Evolutionary conservation across 2,888 invertebrate genomes (phyloP), one percentile per base, ranked within the genome.

Genomic region (Trichopria drosophilae): DNA sequence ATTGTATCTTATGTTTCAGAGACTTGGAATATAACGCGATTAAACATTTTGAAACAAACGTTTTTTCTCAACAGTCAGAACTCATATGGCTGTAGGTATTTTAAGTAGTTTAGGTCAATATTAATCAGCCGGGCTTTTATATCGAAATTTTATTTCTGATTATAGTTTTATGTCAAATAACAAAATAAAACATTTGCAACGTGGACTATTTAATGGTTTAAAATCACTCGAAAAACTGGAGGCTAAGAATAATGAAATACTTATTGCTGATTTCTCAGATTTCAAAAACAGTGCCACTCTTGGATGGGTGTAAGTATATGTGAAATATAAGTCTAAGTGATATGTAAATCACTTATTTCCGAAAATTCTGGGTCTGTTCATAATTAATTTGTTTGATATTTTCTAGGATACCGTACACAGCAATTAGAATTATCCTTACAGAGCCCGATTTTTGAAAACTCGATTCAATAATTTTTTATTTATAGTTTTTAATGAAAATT

Each of bases 31-130:
- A 49, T 22, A 67, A 59, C 39, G 26, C 51, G n/a, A 67, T 73
- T 51, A 29, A 35, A 10, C 32, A 37, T 3, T 39, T 73, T 34
- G 66, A 66, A 46, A 37, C 53, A 12, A 60, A 60, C 2, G 55
- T 58, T 16, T 73, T 73, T 31, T 26, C 23, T 4, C 59, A 65
- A 35, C 71, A 69, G 46, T 43, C 41, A 2, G 22, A 60, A 65
- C 76, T 76, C 66, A 67, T 58, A 65, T 75, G 69, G 77, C 76
- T 76, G 82, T 82, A 62, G 74, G 80, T 76, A 72, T 31, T 62
- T 54, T 35, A 41, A 67, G 65, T 67, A 58, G 66, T 60, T 31
- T n/a, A n/a, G n/a, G n/a, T n/a, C n/a, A n/a, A 26, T 12, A 37
- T 28, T 34, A 20, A 16, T 41, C 23, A 9, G 18, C 9, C 26